These are phyloP conservation scores for Andrena minutula DNA, from an alignment of 2,888 invertebrate genomes.

Conservation along the genomic window DNA sequence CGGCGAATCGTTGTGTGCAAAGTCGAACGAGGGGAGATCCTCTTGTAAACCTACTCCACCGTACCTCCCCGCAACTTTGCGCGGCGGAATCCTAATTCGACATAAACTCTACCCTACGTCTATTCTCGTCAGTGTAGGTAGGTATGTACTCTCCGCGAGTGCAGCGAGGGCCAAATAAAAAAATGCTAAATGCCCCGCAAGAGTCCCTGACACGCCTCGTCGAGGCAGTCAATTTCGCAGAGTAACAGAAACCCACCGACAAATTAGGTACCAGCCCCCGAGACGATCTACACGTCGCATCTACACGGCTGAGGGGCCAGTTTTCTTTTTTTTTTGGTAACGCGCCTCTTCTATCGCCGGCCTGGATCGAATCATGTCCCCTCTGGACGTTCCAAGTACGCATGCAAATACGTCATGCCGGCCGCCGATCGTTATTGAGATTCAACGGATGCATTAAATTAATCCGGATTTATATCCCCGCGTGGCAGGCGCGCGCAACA, in stretches of 20 bases:
- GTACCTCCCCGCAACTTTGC: not conserved
- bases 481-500: constrained; percentile 2
- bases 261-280: constrained; percentile 14
- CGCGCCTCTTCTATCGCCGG: constrained; percentile 8
- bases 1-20: constrained; percentile 17
- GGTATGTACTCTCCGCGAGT: too few relatives aligned
- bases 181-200: too few relatives aligned
- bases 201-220: too few relatives aligned
- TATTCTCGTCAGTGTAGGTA: too few relatives aligned
- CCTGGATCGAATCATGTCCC: constrained; percentile 6
- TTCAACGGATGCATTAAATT: constrained; percentile 78
- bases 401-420: constrained; percentile 71
- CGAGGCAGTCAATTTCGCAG: too few relatives aligned
- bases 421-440: constrained; percentile 75
- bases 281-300: constrained; percentile 6
- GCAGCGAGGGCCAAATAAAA: too few relatives aligned
- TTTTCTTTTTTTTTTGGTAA: constrained; percentile 16
- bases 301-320: not conserved
- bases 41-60: not conserved
- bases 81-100: constrained; percentile 26
- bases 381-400: constrained; percentile 46
- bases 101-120: too few relatives aligned
- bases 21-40: constrained; percentile 4
- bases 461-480: constrained; percentile 80
- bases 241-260: not conserved